A percentile compares a stretch with the other conserved stretches of the same genome.
phyloP scores from a whole-genome alignment of 2,797 vertebrate species.

The Poliocrania exsul region DNA sequence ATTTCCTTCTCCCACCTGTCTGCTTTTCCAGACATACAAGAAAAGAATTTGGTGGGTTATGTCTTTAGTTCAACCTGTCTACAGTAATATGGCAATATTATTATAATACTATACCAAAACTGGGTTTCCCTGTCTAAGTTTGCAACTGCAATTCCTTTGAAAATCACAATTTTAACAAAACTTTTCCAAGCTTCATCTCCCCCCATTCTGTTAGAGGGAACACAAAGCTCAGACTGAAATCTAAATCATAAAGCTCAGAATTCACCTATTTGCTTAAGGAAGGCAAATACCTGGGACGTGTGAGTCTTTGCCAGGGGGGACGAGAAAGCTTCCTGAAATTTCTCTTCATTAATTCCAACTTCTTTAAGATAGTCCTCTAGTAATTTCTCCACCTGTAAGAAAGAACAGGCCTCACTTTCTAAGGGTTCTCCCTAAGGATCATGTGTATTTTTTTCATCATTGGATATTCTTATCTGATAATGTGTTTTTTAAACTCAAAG shows the following conservation, averaged over 20 bases:
- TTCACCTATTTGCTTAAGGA: background rate
- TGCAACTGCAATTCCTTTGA: background rate
- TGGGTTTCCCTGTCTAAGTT: background rate
- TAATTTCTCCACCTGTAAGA: slow-evolving; percentile 90
- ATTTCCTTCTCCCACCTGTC: background rate
- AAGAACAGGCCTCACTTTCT: background rate
- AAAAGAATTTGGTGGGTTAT: background rate
- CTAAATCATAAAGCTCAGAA: background rate
- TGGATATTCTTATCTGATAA: background rate
- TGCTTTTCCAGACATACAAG: background rate
- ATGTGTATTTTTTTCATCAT: background rate
- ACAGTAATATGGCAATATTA: background rate
- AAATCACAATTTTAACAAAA: background rate
- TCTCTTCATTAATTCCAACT: slow-evolving; percentile 95
- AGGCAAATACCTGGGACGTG: slow-evolving; percentile 85
- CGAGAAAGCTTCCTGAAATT: slow-evolving; percentile 91
- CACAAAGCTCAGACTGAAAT: background rate
- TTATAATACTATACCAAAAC: background rate
- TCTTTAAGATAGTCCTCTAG: slow-evolving; percentile 93
- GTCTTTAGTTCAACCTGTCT: background rate
- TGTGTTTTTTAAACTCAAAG: background rate
- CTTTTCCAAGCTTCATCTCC: background rate
- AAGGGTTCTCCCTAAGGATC: background rate
- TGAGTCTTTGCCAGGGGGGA: slow-evolving; percentile 91
- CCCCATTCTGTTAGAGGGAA: background rate